Base-by-base conservation (phyloP, 1,140 invertebrate species). In the Dendrolimus punctatus region DNA sequence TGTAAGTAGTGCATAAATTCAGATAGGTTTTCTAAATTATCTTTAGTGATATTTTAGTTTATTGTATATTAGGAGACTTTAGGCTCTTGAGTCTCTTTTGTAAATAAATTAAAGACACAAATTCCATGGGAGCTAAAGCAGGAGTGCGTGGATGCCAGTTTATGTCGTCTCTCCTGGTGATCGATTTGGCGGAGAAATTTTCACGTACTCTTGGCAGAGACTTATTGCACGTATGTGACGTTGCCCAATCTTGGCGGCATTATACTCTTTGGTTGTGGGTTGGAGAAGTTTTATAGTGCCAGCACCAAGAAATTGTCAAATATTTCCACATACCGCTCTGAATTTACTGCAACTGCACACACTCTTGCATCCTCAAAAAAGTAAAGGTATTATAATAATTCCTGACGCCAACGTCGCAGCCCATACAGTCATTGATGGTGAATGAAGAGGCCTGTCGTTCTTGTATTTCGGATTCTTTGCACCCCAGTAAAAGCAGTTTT, bases 341-440 rank as follows among this genome's bases (percentile, higher is more conserved):
- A 42, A 42, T 42, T 42, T 42, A 42, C 41, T 42, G 41, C n/a
- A 42, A 42, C 41, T 4, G 41, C 41, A 42, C n/a, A 42, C 3
- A 1, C 41, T 8, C 41, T 4, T 42, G 6, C 41, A 42, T 4
- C 41, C n/a, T 42, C 41, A 42, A 10, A 47, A 53, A 39, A 53
- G 10, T 53, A 10, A 36, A 43, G 42, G 39, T 37, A n/a, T n/a
- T n/a, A n/a, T n/a, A 10, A 49, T 49, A 39, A 7, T 49, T 39
- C 47, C 36, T 49, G 6, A 38, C 38, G 37, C 47, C 47, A 38
- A 37, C 10, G 39, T 39, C 23, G 23, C 23, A 23, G 23, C 23
- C 23, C 23, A 23, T 23, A 23, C 23, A 23, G 23, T 23, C 3
- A 23, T 3, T 23, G 1, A 2, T 23, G 23, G 23, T 23, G 23